These are phyloP conservation scores for Oxytorus armatus DNA, from an alignment of 2,888 invertebrate genomes.

Conservation along the genomic window DNA sequence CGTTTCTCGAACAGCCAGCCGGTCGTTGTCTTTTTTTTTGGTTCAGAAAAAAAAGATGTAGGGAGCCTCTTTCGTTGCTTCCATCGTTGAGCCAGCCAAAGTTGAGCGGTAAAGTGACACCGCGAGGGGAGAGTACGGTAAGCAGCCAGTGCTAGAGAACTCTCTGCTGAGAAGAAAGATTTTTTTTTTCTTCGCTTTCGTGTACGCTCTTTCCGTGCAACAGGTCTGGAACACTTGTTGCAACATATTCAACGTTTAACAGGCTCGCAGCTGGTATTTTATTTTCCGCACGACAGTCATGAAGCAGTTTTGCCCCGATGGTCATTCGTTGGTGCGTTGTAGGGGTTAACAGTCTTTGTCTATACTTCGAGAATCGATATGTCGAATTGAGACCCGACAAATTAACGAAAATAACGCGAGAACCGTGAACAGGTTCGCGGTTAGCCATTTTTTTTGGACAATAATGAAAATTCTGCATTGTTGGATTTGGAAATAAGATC, in stretches of 20 bases:
- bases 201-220: constrained; percentile 46
- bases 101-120: constrained; percentile 64
- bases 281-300: background rate
- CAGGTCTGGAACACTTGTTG: constrained; percentile 67
- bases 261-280: background rate
- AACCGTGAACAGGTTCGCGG: no score
- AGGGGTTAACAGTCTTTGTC: constrained; percentile 6
- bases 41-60: constrained; percentile 48
- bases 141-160: constrained; percentile 21
- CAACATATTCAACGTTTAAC: constrained; percentile 21
- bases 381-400: no score
- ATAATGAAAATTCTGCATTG: no score
- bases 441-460: no score
- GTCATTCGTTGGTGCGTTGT: background rate
- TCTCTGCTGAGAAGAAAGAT: constrained; percentile 16
- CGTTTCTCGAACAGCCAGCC: constrained; percentile 63
- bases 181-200: constrained; percentile 36
- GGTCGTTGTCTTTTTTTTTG: constrained; percentile 64
- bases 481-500: no score
- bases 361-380: no score
- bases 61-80: constrained; percentile 35
- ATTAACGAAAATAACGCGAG: no score
- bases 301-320: background rate
- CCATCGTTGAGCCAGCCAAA: constrained; percentile 53
- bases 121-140: constrained; percentile 24